Evolutionary conservation across 2,888 invertebrate genomes (phyloP).

Genomic region (Dryococelus australis): DNA sequence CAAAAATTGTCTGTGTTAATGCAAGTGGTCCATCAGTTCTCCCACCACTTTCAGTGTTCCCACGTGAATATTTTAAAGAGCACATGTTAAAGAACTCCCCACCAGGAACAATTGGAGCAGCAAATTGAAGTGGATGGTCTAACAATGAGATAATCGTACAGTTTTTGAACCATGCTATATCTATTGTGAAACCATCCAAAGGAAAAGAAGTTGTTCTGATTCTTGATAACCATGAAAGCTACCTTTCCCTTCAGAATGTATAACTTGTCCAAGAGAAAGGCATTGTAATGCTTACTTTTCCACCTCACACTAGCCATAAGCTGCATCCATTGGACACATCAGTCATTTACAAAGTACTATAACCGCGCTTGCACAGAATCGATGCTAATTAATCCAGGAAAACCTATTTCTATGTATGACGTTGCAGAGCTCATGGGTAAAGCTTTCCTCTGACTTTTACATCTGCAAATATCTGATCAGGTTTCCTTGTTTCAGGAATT

Average conservation of each 20-base stretch:
- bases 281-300: conserved; percentile 53
- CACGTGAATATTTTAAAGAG: conserved; percentile 28
- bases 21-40: conserved; percentile 13
- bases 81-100: neutral
- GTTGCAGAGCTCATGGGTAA: conserved; percentile 35
- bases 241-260: conserved; percentile 17
- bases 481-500: too few relatives aligned
- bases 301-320: conserved; percentile 54
- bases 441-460: neutral
- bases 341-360: conserved; percentile 53
- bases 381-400: conserved; percentile 50
- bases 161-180: conserved; percentile 8
- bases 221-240: conserved; percentile 33
- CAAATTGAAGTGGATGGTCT: conserved; percentile 17
- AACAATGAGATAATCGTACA: conserved; percentile 8
- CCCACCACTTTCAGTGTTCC: conserved; percentile 46
- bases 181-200: neutral
- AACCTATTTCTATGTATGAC: conserved; percentile 49
- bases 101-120: conserved; percentile 24
- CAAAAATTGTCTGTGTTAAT: neutral
- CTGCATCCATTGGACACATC: conserved; percentile 55
- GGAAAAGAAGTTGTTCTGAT: conserved; percentile 31
- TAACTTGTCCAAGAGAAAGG: conserved; percentile 51
- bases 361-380: conserved; percentile 50
- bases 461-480: conserved; percentile 16